phyloP scores from a whole-genome alignment of 2,888 invertebrate species.

The Erebia ligea region DNA sequence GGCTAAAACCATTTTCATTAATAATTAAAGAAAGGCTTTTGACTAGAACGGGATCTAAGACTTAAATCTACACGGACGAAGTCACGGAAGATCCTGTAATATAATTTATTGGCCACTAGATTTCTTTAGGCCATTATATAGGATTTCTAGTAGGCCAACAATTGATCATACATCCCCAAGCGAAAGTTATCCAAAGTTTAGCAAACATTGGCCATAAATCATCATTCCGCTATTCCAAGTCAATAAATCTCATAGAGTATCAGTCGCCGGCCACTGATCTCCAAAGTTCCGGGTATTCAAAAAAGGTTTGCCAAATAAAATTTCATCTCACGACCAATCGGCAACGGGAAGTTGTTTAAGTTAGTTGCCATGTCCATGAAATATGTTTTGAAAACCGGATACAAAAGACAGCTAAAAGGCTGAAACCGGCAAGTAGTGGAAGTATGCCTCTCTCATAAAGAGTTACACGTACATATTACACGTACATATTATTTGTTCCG shows the following conservation, averaged over 20 bases:
- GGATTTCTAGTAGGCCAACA: slow-evolving; percentile 7
- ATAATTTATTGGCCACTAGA: too few relatives aligned
- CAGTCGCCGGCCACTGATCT: slow-evolving; percentile 42
- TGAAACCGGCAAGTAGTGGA: too few relatives aligned
- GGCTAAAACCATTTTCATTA: too few relatives aligned
- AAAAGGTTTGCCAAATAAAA: slow-evolving; percentile 73
- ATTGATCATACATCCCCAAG: slow-evolving; percentile 40
- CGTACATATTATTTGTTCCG: too few relatives aligned
- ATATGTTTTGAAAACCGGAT: not conserved
- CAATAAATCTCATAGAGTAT: slow-evolving; percentile 37
- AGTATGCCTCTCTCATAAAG: too few relatives aligned
- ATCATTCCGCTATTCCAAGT: slow-evolving; percentile 35
- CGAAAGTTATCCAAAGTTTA: slow-evolving; percentile 50
- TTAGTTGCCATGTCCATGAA: slow-evolving; percentile 29
- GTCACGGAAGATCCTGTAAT: too few relatives aligned
- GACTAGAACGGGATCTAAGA: not conserved
- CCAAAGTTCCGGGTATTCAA: slow-evolving; percentile 66
- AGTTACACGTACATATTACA: too few relatives aligned
- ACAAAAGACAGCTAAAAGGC: too few relatives aligned
- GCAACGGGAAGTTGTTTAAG: slow-evolving; percentile 48
- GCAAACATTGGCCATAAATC: slow-evolving; percentile 37
- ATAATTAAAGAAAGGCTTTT: too few relatives aligned
- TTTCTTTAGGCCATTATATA: too few relatives aligned
- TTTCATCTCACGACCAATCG: slow-evolving; percentile 62
- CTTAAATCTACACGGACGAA: not conserved